Percentiles rank a stretch among this genome's conserved stretches.
Conservation (phyloP, 2,797 vertebrate genomes). For the Aphelocoma californica region DNA sequence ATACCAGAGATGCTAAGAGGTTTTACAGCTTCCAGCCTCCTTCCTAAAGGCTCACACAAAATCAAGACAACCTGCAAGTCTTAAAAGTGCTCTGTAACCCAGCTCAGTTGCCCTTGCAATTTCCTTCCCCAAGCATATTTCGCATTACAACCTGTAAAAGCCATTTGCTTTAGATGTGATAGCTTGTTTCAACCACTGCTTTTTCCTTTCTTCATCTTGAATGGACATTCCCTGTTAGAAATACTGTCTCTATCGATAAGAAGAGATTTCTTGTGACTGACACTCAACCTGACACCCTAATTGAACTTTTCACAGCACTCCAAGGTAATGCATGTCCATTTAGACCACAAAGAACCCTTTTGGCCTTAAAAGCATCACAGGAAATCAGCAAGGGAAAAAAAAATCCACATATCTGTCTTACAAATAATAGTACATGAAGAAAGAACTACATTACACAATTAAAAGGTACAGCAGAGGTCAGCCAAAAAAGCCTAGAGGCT, state of each 20-base stretch:
- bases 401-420: not conserved
- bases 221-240: not conserved
- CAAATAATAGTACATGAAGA: not conserved
- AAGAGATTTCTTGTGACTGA: not conserved
- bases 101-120: not conserved
- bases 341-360: not conserved
- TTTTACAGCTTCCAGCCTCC: not conserved
- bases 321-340: fast-evolving
- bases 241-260: not conserved
- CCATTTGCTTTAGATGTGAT: not conserved
- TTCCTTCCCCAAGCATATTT: not conserved
- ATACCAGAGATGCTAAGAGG: not conserved
- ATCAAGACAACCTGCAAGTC: not conserved
- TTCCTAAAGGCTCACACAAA: not conserved
- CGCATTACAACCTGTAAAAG: not conserved
- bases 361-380: not conserved
- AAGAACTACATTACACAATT: not conserved
- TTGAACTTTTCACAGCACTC: not conserved
- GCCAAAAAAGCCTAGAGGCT: not conserved
- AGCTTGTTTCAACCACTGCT: not conserved
- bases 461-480: not conserved
- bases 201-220: not conserved
- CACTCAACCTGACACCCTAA: not conserved
- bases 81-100: not conserved
- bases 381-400: not conserved